Base-by-base conservation (phyloP, 1,140 invertebrate species). In the Drosophila rufa region DNA sequence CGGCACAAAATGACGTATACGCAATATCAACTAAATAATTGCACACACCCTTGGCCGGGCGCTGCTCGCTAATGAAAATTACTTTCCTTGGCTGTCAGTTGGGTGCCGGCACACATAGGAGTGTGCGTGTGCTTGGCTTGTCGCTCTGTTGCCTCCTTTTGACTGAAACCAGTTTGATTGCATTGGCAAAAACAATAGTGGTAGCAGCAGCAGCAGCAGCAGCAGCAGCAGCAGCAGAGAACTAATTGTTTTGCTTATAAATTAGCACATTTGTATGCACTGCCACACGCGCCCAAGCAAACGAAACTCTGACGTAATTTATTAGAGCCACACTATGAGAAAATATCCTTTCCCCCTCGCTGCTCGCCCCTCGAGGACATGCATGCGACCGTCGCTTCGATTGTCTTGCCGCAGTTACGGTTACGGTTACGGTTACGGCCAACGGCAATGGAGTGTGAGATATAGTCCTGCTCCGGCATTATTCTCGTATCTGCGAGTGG, bases 251-350 rank as follows among this genome's bases (percentile, higher is more conserved):
- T 89, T 89, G 45, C 85, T 80, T 89, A 87, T 84, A 89, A 90
- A 89, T 89, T 89, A 89, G 69, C 84, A 89, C 85, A 89, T 89
- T 90, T 84, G 81, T 89, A 89, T 89, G 80, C 85, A 84, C n/a
- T 75, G 69, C 55, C 68, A 81, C 77, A 77, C 55, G 64, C 73
- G 66, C 56, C 69, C 53, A 56, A 40, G 12, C 33, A 51, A 66
- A 57, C 65, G 53, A 67, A 78, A 53, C 33, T 61, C 77, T 87
- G 84, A 84, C 69, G 80, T 87, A 89, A 87, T 87, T 87, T 87
- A 87, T 89, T 89, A 57, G 51, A 65, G 62, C 47, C 53, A 27
- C 61, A 69, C 56, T 57, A 67, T 4, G 48, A 30, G 11, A 36
- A 73, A 59, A 77, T 65, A 25, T 33, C 62, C 51, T 30, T 55